Percentiles rank a stretch among this genome's conserved stretches.
Evolutionary conservation across 30 jellyfish, hydroid and myxozoan genomes (phyloP).

Genomic region (Chironex yamaguchii): DNA sequence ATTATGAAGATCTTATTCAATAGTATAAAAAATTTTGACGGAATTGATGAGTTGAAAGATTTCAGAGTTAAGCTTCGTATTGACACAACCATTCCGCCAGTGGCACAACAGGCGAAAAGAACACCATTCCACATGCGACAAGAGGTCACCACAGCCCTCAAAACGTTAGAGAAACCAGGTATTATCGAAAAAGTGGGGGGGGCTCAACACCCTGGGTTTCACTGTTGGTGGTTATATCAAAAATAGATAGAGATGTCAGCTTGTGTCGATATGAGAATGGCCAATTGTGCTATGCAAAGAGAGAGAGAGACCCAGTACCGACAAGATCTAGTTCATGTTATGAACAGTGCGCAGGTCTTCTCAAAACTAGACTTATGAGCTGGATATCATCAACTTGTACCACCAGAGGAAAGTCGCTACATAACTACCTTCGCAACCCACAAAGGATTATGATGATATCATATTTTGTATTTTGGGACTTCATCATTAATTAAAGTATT

Average conservation of each 20-base stretch:
- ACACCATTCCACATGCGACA: slow-evolving; percentile 41
- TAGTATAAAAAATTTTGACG: too few species aligned
- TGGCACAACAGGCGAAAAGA: slow-evolving; percentile 12
- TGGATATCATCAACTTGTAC: slow-evolving; percentile 49
- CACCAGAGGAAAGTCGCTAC: slow-evolving; percentile 17
- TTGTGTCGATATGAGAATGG: slow-evolving; percentile 65
- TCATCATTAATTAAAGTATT: not conserved
- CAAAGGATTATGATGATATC: slow-evolving; percentile 33
- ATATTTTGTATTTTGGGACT: not conserved
- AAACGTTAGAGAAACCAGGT: slow-evolving; percentile 21
- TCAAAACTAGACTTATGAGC: slow-evolving; percentile 16
- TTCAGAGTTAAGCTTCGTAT: not conserved
- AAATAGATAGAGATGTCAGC: slow-evolving; percentile 4
- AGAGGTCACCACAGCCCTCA: slow-evolving; percentile 20
- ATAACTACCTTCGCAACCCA: slow-evolving; percentile 63
- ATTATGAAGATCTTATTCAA: too few species aligned
- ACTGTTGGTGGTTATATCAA: slow-evolving; percentile 39
- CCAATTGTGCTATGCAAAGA: slow-evolving; percentile 56
- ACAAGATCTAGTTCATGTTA: slow-evolving; percentile 34
- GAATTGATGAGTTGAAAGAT: slow-evolving; percentile 48
- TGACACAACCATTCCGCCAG: slow-evolving; percentile 36
- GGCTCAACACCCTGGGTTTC: slow-evolving; percentile 55
- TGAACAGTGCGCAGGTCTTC: slow-evolving; percentile 25
- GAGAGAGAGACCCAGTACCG: slow-evolving; percentile 52
- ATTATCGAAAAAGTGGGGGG: slow-evolving; percentile 50